Percentiles rank a stretch among this genome's conserved stretches.
Evolutionary conservation across 2,888 invertebrate species (phyloP).

Genomic region (Sinotaia quadrata): DNA sequence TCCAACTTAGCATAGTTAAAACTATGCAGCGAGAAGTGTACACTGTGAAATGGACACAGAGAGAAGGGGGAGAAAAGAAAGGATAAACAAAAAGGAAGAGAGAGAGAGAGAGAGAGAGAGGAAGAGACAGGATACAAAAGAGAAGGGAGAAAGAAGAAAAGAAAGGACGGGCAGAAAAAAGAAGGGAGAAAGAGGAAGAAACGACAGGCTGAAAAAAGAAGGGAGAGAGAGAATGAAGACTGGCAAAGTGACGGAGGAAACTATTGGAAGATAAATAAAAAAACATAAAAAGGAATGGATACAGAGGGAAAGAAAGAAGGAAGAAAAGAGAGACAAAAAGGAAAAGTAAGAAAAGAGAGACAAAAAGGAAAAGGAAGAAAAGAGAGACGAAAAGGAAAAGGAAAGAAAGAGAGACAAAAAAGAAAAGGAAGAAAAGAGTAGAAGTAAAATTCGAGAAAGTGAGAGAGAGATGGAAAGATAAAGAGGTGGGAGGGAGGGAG

Average conservation of each 20-base stretch:
- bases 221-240: background rate
- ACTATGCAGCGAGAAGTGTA: too few relatives aligned
- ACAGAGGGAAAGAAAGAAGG: background rate
- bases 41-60: background rate
- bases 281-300: conserved; percentile 1
- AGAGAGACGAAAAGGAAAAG: background rate
- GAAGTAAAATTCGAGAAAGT: background rate
- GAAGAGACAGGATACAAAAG: background rate
- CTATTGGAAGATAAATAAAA: background rate
- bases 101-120: background rate
- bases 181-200: background rate
- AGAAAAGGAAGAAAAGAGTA: background rate
- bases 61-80: background rate
- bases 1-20: too few relatives aligned
- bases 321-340: background rate
- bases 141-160: background rate
- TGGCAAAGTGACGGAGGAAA: background rate
- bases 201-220: background rate
- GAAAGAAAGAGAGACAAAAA: background rate
- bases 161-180: too few relatives aligned
- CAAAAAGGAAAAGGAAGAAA: background rate
- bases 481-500: too few relatives aligned
- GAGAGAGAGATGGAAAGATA: background rate
- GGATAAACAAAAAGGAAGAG: background rate
- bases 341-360: conserved; percentile 1